Evolutionary conservation across 2,113 vertebrate species (phyloP).

Genomic region (Zosterops hypoxanthus): DNA sequence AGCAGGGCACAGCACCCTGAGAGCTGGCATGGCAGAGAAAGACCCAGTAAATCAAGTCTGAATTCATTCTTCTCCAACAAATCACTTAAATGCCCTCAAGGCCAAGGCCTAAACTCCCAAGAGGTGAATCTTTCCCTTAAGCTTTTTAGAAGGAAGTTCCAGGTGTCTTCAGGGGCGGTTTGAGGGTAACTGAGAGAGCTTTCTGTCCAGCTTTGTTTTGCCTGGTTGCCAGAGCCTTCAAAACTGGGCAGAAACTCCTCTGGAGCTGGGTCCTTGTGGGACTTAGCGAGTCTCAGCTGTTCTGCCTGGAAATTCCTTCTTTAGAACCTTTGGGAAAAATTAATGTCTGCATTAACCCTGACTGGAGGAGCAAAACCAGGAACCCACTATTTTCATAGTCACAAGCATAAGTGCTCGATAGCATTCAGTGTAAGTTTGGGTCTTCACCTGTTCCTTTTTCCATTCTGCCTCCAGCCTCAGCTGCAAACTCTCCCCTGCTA

Average conservation of each 20-base stretch:
- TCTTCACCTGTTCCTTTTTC: not conserved
- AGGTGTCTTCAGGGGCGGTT: not conserved
- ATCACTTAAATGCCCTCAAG: not conserved
- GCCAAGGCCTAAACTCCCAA: accelerated
- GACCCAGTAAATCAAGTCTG: not conserved
- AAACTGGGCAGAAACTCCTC: not conserved
- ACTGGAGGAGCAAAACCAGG: not conserved
- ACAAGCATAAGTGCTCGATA: not conserved
- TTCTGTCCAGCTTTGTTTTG: not conserved
- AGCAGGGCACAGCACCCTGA: not conserved
- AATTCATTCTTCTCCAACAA: not conserved
- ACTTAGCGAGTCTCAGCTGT: not conserved
- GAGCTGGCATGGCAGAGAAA: not conserved
- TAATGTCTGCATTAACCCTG: not conserved
- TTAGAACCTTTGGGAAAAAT: not conserved
- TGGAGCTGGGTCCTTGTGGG: not conserved
- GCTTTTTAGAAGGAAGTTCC: not conserved
- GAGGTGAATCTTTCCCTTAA: not conserved
- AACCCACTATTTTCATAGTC: not conserved
- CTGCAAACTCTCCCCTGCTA: not conserved
- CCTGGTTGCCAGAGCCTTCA: not conserved
- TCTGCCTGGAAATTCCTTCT: not conserved
- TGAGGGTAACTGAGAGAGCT: not conserved
- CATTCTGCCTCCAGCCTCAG: not conserved
- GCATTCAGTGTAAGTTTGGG: not conserved